Evolutionary conservation across 2,113 vertebrate genomes (phyloP).

Genomic region (Heptranchias perlo): DNA sequence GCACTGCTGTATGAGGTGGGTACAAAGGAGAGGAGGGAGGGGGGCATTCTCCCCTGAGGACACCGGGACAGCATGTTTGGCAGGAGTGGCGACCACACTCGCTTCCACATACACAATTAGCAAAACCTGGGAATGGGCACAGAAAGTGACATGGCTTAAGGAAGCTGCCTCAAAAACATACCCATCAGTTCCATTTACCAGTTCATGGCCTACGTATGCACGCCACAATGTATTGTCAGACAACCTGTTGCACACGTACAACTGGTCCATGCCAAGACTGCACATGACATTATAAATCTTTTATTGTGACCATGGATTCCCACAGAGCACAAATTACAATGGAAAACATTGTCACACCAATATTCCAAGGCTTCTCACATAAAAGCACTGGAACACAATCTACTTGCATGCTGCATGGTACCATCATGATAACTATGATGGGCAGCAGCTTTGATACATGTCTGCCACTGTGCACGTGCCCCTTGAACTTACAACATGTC

Average conservation of each 20-base stretch:
- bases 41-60: neutral
- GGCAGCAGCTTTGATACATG: too few relatives aligned
- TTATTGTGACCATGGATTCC: neutral
- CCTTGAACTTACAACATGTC: neutral
- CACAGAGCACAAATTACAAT: too few relatives aligned
- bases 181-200: neutral
- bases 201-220: neutral
- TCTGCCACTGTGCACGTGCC: too few relatives aligned
- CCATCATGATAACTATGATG: too few relatives aligned
- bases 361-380: neutral
- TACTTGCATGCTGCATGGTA: too few relatives aligned
- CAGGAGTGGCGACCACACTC: neutral
- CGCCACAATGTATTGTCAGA: too few relatives aligned
- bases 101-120: neutral
- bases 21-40: too few relatives aligned
- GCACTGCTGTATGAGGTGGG: too few relatives aligned
- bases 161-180: neutral
- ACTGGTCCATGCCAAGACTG: neutral
- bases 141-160: neutral
- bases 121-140: neutral
- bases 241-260: neutral
- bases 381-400: neutral
- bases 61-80: neutral
- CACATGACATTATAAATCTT: neutral
- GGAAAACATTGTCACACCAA: too few relatives aligned